Evolutionary conservation across 2,888 invertebrate species (phyloP).

Genomic region (Bugula neritina): DNA sequence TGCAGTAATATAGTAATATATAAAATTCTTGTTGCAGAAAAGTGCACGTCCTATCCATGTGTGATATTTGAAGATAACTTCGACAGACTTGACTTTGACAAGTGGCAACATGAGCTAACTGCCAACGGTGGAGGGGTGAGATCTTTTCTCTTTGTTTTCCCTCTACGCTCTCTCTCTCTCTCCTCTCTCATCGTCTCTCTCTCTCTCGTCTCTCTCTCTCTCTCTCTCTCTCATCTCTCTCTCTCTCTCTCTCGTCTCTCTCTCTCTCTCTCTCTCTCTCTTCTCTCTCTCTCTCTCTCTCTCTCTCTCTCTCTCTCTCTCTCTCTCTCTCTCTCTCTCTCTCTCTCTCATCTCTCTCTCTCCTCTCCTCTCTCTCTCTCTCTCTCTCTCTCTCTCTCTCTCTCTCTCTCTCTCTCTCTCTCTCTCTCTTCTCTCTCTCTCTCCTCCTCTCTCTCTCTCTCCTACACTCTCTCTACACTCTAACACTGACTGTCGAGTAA

Average conservation of each 20-base stretch:
- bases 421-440: not conserved
- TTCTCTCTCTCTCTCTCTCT: not conserved
- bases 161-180: no score
- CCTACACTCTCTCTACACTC: slow-evolving; percentile 19
- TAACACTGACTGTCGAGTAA: no score
- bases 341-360: no score
- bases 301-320: not conserved
- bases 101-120: slow-evolving; percentile 65
- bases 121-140: slow-evolving; percentile 55
- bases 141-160: no score
- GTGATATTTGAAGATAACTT: slow-evolving; percentile 62
- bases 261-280: slow-evolving; percentile 21
- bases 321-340: slow-evolving; percentile 25
- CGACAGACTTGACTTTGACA: slow-evolving; percentile 59
- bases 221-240: no score
- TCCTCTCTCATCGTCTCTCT: no score
- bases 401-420: not conserved
- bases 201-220: no score
- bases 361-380: not conserved
- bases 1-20: not conserved
- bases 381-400: not conserved
- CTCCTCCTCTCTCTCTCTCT: slow-evolving; percentile 20
- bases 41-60: slow-evolving; percentile 28
- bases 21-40: not conserved
- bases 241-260: no score